These are phyloP conservation scores for Drosophila carrolli DNA, from an alignment of 1,140 invertebrate species.

Conservation along the genomic window DNA sequence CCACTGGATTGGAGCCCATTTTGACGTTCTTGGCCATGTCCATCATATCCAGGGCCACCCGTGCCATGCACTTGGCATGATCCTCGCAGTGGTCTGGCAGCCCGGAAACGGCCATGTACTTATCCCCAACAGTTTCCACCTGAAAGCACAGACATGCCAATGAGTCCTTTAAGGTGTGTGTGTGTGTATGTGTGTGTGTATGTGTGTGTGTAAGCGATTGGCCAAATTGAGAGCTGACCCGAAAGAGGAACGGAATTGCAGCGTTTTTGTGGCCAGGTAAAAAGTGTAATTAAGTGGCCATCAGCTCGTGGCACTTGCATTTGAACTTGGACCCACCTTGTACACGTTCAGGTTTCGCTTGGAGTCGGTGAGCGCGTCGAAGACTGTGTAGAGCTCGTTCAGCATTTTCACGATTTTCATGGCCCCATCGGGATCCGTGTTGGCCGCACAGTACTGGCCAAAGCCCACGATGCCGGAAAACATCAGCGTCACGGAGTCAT, in stretches of 20 bases:
- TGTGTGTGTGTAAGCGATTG: slow-evolving; percentile 1
- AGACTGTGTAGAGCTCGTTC: slow-evolving; percentile 95
- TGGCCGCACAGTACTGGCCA: slow-evolving; percentile 92
- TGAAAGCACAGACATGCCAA: slow-evolving; percentile 84
- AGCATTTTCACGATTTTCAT: slow-evolving; percentile 97
- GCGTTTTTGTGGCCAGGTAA: slow-evolving; percentile 22
- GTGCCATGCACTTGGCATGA: slow-evolving; percentile 97
- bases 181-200: not conserved
- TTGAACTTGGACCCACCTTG: slow-evolving; percentile 89
- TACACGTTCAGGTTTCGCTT: slow-evolving; percentile 96
- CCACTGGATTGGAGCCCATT: slow-evolving; percentile 93
- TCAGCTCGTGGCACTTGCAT: slow-evolving; percentile 18
- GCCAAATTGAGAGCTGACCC: slow-evolving; percentile 53
- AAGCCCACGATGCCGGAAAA: slow-evolving; percentile 98
- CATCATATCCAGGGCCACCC: slow-evolving; percentile 98
- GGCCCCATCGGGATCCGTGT: slow-evolving; percentile 93
- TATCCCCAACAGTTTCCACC: slow-evolving; percentile 99
- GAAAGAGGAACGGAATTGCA: slow-evolving; percentile 38
- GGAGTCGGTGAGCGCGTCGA: slow-evolving; percentile 96
- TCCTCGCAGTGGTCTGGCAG: slow-evolving; percentile 95
- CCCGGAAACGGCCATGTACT: slow-evolving; percentile 99
- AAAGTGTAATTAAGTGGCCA: slow-evolving; percentile 67
- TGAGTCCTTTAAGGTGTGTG: slow-evolving; percentile 1
- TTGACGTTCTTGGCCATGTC: slow-evolving; percentile 94
- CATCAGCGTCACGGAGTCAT: slow-evolving; percentile 94